These are phyloP conservation scores for Hyposoter didymator DNA, from an alignment of 2,888 invertebrate species.

Conservation along the genomic window DNA sequence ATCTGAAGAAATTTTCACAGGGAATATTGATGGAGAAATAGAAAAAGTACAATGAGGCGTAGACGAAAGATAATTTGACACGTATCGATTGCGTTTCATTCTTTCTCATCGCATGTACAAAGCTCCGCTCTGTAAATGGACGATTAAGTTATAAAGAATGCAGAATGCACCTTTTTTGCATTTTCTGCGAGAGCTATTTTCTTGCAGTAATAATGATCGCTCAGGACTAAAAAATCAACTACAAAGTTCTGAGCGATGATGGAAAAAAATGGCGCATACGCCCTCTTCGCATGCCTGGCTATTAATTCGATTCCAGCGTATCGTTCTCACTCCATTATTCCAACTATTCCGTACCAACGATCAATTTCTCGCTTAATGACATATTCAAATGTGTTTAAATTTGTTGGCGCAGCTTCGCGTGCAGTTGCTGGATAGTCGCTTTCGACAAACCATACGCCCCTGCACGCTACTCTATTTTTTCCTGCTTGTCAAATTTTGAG, in stretches of 20 bases:
- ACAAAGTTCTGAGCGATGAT: background rate
- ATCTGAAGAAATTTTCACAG: background rate
- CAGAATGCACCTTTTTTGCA: conserved; percentile 1
- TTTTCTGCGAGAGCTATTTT: background rate
- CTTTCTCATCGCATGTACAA: background rate
- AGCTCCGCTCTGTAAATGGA: background rate
- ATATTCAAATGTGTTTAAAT: conserved; percentile 20
- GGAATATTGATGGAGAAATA: conserved; percentile 13
- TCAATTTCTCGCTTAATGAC: conserved; percentile 41
- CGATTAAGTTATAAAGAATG: conserved; percentile 46
- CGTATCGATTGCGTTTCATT: conserved; percentile 15
- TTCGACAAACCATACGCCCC: background rate
- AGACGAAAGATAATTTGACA: conserved; percentile 25
- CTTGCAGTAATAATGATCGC: conserved; percentile 49
- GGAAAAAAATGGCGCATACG: background rate
- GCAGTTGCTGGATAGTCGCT: background rate
- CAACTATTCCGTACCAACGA: conserved; percentile 48
- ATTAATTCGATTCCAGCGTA: conserved; percentile 35
- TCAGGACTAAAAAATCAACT: background rate
- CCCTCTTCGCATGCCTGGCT: background rate
- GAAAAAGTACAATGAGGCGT: conserved; percentile 12
- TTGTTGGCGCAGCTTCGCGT: background rate
- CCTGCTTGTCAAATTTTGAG: background rate
- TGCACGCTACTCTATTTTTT: background rate
- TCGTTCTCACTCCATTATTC: conserved; percentile 47